Evolutionary conservation across 2,888 invertebrate genomes (phyloP).

Genomic region (Syrista parreyssii): DNA sequence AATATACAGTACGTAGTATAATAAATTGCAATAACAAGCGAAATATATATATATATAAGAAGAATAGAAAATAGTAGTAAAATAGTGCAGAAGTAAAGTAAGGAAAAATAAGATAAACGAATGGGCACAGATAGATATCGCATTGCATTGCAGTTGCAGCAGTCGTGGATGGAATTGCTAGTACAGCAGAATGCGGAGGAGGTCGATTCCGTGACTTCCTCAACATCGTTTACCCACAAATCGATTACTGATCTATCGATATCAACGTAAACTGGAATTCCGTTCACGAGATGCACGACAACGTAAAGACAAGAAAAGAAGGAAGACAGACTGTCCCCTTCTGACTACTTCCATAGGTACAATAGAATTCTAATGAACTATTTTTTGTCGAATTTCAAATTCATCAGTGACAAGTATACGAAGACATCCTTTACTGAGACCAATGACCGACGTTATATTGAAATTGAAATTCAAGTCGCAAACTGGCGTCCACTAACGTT

Average conservation of each 20-base stretch:
- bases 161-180: slow-evolving; percentile 22
- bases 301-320: background rate
- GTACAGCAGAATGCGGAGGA: slow-evolving; percentile 19
- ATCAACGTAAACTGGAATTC: background rate
- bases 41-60: background rate
- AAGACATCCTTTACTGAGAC: background rate
- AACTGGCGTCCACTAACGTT: background rate
- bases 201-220: slow-evolving; percentile 30
- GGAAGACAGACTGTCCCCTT: background rate
- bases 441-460: slow-evolving; percentile 2
- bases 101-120: background rate
- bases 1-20: background rate
- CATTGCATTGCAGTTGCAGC: slow-evolving; percentile 7
- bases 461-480: slow-evolving; percentile 3
- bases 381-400: background rate
- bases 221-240: slow-evolving; percentile 2
- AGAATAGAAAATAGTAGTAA: background rate
- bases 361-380: background rate
- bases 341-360: background rate
- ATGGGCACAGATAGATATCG: slow-evolving; percentile 5
- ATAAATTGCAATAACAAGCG: background rate
- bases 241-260: background rate
- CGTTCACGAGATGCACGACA: background rate
- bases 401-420: background rate
- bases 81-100: background rate